Conservation (phyloP, 2,113 vertebrate species). For the Lasiurus cinereus region DNA sequence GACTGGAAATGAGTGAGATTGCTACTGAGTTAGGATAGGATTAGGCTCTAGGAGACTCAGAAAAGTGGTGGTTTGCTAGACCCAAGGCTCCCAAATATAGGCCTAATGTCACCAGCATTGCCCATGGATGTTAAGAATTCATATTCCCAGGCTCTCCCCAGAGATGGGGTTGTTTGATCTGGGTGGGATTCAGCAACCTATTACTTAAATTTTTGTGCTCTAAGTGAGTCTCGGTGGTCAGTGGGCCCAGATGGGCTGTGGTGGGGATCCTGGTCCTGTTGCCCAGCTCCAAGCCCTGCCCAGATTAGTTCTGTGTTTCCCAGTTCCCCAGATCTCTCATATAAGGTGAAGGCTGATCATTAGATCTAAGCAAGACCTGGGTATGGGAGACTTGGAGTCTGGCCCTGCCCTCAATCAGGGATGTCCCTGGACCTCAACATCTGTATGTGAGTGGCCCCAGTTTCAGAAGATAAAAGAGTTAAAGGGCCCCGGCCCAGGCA, state of each 20-base stretch:
- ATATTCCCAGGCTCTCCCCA: background rate
- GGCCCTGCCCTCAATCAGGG: background rate
- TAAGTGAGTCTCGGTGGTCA: background rate
- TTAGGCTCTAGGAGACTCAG: too few species aligned
- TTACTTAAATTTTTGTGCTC: background rate
- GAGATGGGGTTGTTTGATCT: background rate
- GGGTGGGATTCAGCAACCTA: background rate
- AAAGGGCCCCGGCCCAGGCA: background rate
- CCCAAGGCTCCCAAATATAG: background rate
- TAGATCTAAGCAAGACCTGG: background rate
- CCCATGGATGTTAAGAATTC: background rate
- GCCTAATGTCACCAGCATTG: background rate
- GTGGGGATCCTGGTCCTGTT: background rate
- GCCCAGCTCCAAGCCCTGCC: background rate
- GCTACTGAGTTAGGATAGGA: background rate
- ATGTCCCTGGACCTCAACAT: background rate
- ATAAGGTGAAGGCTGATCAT: background rate
- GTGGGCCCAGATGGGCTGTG: background rate
- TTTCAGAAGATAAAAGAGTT: background rate
- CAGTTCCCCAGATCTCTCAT: background rate
- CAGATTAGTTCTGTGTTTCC: background rate
- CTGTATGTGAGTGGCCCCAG: background rate
- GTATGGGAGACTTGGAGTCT: background rate
- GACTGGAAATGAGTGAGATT: background rate
- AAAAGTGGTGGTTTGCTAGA: background rate